Conservation (phyloP, 2,888 invertebrate genomes). For the Troglohyphantes excavatus region DNA sequence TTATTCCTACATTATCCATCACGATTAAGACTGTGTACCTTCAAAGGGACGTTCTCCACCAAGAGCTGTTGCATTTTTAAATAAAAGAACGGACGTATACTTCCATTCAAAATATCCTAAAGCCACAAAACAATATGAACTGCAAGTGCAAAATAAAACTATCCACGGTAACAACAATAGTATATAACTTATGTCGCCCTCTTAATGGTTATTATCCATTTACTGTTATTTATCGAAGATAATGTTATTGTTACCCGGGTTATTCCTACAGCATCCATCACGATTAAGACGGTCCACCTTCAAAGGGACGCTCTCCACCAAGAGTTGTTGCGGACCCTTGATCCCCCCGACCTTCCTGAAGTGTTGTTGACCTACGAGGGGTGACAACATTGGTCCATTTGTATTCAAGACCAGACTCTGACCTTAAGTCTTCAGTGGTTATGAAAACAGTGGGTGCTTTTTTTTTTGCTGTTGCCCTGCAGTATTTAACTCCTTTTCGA, state of each 20-base stretch:
- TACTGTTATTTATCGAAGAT: background rate
- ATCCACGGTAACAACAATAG: too few species aligned
- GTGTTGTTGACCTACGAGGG: conserved; percentile 18
- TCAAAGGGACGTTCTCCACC: too few species aligned
- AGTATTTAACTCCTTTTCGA: background rate
- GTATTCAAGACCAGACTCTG: background rate
- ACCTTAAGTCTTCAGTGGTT: background rate
- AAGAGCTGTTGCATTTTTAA: too few species aligned
- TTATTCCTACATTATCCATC: too few species aligned
- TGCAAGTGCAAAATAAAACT: too few species aligned
- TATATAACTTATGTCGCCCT: too few species aligned
- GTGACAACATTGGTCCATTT: conserved; percentile 22
- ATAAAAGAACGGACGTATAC: too few species aligned
- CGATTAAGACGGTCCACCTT: background rate
- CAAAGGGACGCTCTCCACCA: background rate
- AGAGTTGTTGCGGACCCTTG: background rate
- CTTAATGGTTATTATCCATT: too few species aligned
- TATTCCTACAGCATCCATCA: background rate
- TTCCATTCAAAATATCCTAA: too few species aligned
- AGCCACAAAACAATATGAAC: too few species aligned
- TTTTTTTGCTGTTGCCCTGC: too few species aligned
- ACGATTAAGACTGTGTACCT: too few species aligned
- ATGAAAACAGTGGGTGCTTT: background rate
- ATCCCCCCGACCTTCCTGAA: background rate
- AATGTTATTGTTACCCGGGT: conserved; percentile 3